A percentile compares a stretch with the other conserved stretches of the same genome.
Evolutionary conservation across 2,113 vertebrate species (phyloP).

Genomic region (Ptychochromis oligacanthus): DNA sequence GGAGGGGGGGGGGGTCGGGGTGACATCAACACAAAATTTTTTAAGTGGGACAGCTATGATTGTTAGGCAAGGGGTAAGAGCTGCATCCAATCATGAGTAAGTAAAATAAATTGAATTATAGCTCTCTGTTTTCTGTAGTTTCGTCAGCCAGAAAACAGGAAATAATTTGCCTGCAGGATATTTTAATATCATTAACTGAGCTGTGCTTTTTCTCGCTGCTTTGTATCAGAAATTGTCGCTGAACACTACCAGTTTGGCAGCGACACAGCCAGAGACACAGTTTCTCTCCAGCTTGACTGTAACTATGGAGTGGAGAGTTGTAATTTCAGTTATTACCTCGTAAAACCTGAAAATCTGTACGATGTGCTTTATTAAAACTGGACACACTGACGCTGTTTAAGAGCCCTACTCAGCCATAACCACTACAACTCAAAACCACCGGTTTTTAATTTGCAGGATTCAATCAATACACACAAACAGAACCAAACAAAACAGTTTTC

Average conservation of each 20-base stretch:
- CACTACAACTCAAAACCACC: not conserved
- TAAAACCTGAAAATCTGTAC: not conserved
- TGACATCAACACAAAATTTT: not conserved
- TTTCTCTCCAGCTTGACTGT: not conserved
- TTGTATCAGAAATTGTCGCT: not conserved
- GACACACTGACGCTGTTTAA: not conserved
- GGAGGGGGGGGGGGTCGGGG: not conserved
- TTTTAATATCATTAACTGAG: not conserved
- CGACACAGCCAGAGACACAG: not conserved
- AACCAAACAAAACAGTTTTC: not conserved
- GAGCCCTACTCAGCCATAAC: not conserved
- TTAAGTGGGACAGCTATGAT: not conserved
- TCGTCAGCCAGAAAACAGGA: not conserved
- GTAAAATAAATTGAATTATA: not conserved
- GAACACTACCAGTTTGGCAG: not conserved
- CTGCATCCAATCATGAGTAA: conserved; percentile 12
- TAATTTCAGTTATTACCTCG: not conserved
- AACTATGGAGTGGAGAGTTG: not conserved
- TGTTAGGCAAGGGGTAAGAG: conserved; percentile 28
- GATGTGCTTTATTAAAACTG: not conserved
- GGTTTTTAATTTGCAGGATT: not conserved
- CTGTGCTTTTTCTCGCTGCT: not conserved
- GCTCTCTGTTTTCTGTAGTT: not conserved
- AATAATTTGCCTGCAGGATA: not conserved
- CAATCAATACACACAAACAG: not conserved